Evolutionary conservation across 1,140 invertebrate species (phyloP).

Genomic region (Drosophila mauritiana): DNA sequence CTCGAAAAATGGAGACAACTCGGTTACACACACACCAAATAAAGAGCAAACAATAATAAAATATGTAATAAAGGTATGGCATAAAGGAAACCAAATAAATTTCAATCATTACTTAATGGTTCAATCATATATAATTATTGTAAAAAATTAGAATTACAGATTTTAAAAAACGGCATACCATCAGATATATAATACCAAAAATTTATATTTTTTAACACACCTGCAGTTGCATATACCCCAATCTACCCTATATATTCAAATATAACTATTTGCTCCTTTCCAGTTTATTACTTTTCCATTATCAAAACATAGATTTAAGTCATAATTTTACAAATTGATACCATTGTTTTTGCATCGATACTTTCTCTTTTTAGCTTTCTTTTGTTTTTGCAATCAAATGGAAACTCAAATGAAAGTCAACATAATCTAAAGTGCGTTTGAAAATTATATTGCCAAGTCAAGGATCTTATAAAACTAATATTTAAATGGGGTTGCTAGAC

Average conservation of each 20-base stretch:
- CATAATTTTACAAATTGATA: background rate
- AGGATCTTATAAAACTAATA: background rate
- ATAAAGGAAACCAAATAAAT: too few relatives aligned
- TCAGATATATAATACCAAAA: too few relatives aligned
- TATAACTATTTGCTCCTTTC: background rate
- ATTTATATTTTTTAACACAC: too few relatives aligned
- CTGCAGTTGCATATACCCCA: background rate
- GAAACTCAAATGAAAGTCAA: conserved; percentile 55
- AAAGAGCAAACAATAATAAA: conserved; percentile 1
- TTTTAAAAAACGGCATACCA: too few relatives aligned
- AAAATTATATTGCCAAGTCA: background rate
- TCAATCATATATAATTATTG: too few relatives aligned
- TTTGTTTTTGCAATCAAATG: conserved; percentile 28
- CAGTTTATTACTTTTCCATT: background rate
- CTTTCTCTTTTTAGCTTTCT: conserved; percentile 64
- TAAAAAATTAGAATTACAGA: too few relatives aligned
- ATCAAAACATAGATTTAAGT: background rate
- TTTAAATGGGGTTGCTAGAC: background rate
- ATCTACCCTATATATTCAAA: background rate
- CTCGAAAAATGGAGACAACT: background rate
- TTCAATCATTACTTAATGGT: too few relatives aligned
- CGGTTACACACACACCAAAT: conserved; percentile 32
- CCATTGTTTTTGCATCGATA: conserved; percentile 22
- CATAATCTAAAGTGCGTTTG: background rate
- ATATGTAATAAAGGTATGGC: background rate